phyloP scores from a whole-genome alignment of 1,140 invertebrate genomes.

The Drosophila fuyamai region DNA sequence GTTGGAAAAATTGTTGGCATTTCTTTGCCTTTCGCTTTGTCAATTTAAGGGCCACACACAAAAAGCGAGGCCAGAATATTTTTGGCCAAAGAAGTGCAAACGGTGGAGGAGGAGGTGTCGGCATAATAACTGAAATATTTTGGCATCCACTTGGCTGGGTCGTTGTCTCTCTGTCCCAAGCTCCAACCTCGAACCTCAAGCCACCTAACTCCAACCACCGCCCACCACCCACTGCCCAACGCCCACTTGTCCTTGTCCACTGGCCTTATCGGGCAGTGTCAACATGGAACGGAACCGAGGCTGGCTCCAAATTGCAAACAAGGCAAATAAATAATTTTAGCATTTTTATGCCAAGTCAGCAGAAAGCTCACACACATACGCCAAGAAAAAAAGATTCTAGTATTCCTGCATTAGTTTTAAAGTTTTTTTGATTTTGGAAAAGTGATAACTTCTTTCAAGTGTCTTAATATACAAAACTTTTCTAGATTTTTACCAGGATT shows the following conservation, averaged over 20 bases:
- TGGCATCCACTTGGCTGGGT: constrained; percentile 59
- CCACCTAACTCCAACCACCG: not conserved
- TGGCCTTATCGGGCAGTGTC: constrained; percentile 70
- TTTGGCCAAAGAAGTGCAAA: constrained; percentile 21
- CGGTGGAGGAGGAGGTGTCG: constrained; percentile 32
- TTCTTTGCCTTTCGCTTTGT: constrained; percentile 46
- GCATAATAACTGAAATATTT: constrained; percentile 81
- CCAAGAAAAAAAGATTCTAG: not conserved
- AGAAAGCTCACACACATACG: constrained; percentile 27
- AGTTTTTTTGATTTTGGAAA: not conserved
- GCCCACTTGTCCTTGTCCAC: constrained; percentile 31
- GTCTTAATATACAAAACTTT: too few relatives aligned
- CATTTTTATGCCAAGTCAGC: constrained; percentile 81
- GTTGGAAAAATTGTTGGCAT: constrained; percentile 35
- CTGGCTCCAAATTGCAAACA: constrained; percentile 76
- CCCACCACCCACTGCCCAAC: not conserved
- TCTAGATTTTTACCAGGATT: too few relatives aligned
- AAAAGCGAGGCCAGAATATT: constrained; percentile 28
- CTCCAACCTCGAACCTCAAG: too few relatives aligned
- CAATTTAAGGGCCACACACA: constrained; percentile 20
- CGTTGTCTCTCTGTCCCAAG: not conserved
- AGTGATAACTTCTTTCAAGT: too few relatives aligned
- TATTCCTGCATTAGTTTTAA: not conserved
- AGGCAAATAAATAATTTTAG: constrained; percentile 83
- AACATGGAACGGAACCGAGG: constrained; percentile 47